These are phyloP conservation scores for Xestia xanthographa DNA, from an alignment of 2,888 invertebrate species.

Conservation along the genomic window DNA sequence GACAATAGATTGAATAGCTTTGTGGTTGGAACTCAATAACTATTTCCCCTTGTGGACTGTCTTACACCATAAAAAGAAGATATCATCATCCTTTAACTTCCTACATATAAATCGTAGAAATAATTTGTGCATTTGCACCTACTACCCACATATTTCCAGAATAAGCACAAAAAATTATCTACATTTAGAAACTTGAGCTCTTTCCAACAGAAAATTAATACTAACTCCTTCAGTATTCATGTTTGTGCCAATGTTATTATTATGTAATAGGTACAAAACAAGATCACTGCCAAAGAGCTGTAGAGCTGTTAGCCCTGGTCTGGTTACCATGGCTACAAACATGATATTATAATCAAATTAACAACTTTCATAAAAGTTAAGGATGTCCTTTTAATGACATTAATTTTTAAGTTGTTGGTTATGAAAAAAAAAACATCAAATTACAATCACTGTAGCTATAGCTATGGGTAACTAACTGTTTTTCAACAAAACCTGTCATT, in stretches of 20 bases:
- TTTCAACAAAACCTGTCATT: slow-evolving; percentile 10
- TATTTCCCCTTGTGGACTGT: neutral
- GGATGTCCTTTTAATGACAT: neutral
- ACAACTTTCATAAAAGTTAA: neutral
- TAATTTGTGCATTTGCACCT: neutral
- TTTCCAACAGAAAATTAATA: slow-evolving; percentile 33
- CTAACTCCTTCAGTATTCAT: slow-evolving; percentile 37
- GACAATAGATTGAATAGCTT: neutral
- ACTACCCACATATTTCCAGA: slow-evolving; percentile 27
- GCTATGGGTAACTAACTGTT: neutral
- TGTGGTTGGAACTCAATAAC: neutral
- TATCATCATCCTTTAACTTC: neutral
- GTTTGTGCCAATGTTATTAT: slow-evolving; percentile 44
- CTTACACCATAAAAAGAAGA: neutral
- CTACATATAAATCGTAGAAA: neutral
- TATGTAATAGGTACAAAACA: slow-evolving; percentile 47
- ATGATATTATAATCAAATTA: slow-evolving; percentile 12
- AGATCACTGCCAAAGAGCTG: slow-evolving; percentile 36
- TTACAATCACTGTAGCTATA: neutral
- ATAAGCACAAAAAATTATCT: slow-evolving; percentile 11
- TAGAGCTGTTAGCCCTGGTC: neutral
- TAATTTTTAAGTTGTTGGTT: neutral
- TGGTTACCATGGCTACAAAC: slow-evolving; percentile 47
- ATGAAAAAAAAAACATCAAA: neutral
- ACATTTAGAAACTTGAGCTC: slow-evolving; percentile 31